phyloP scores from a whole-genome alignment of 2,888 invertebrate genomes.

The Microdon myrmicae region DNA sequence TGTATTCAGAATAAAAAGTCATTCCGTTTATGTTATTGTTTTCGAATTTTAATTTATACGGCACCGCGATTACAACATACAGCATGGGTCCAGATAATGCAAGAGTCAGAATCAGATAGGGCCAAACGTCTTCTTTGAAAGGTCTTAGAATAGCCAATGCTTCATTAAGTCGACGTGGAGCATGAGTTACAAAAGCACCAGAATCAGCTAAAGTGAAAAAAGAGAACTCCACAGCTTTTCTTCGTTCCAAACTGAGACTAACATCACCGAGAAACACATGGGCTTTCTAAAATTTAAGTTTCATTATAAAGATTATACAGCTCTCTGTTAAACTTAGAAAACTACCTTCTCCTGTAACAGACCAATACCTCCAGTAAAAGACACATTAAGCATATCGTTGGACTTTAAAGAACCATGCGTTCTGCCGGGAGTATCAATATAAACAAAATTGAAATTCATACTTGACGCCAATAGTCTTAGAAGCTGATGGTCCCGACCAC shows the following conservation, averaged over 20 bases:
- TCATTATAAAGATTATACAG: background rate
- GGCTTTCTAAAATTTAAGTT: conserved; percentile 69
- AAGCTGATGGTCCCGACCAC: conserved; percentile 79
- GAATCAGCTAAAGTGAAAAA: conserved; percentile 81
- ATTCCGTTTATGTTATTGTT: conserved; percentile 44
- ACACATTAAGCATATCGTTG: conserved; percentile 71
- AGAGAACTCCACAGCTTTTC: conserved; percentile 79
- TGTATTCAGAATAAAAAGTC: conserved; percentile 58
- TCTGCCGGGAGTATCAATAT: conserved; percentile 79
- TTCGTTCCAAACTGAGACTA: conserved; percentile 77
- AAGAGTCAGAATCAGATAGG: conserved; percentile 74
- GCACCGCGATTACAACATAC: conserved; percentile 75
- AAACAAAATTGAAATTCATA: conserved; percentile 77
- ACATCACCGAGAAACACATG: conserved; percentile 81
- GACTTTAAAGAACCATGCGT: conserved; percentile 73
- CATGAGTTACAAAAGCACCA: conserved; percentile 80
- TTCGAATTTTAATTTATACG: conserved; percentile 60
- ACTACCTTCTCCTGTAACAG: conserved; percentile 75
- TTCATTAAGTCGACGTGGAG: conserved; percentile 78
- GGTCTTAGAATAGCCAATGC: conserved; percentile 79
- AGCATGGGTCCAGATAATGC: conserved; percentile 76
- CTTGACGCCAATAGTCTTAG: conserved; percentile 73
- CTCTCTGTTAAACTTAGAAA: background rate
- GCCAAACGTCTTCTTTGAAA: conserved; percentile 82
- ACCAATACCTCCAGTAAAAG: conserved; percentile 78